Conservation (phyloP, 1,140 invertebrate genomes). For the Bicyclus anynana region DNA sequence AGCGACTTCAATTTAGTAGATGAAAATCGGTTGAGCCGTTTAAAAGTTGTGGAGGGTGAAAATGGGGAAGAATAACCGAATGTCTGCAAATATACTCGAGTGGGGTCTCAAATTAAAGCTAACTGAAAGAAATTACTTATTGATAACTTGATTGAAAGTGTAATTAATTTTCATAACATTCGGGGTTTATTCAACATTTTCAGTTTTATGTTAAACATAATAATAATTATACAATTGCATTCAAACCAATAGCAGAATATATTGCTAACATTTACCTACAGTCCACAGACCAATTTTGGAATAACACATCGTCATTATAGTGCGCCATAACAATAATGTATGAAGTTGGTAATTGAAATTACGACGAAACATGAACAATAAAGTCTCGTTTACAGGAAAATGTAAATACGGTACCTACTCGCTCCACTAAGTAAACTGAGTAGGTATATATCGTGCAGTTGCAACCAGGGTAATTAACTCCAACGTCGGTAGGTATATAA, state of each 20-base stretch:
- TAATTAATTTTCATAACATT: too few species aligned
- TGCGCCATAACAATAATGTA: slow-evolving; percentile 3
- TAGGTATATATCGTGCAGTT: neutral
- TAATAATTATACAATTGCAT: neutral
- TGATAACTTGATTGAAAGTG: too few species aligned
- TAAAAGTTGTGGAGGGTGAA: too few species aligned
- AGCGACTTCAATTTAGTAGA: too few species aligned
- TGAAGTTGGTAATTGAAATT: slow-evolving; percentile 30
- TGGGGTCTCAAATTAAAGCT: too few species aligned
- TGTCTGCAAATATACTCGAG: too few species aligned
- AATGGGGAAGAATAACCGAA: too few species aligned
- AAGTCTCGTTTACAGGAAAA: slow-evolving; percentile 37
- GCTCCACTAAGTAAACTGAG: slow-evolving; percentile 9
- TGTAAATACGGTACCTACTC: slow-evolving; percentile 23
- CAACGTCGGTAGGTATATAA: too few species aligned
- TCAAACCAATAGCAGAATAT: neutral
- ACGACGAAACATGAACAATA: slow-evolving; percentile 37
- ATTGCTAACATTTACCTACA: neutral
- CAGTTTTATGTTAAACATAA: too few species aligned
- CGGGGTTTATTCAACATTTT: too few species aligned
- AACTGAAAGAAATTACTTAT: too few species aligned
- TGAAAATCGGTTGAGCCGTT: too few species aligned
- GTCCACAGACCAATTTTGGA: neutral
- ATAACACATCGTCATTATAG: slow-evolving; percentile 6
- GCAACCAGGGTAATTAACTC: neutral